Conservation (phyloP, 2,797 vertebrate species). For the Malurus splendens region DNA sequence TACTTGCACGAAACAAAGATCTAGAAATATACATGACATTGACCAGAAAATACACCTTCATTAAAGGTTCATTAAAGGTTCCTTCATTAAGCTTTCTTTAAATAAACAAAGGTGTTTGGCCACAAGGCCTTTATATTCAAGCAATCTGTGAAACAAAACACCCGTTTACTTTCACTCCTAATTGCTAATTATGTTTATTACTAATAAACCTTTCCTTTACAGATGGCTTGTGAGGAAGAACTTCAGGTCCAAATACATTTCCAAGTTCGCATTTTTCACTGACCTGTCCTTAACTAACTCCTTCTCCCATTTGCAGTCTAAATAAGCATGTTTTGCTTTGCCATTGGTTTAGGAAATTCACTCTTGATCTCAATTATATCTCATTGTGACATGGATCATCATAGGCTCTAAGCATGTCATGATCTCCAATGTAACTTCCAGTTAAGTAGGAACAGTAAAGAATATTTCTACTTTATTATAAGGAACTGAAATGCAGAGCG, state of each 20-base stretch:
- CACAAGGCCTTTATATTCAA: background rate
- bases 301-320: background rate
- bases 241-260: constrained; percentile 36
- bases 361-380: background rate
- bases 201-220: constrained; percentile 38
- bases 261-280: background rate
- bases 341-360: background rate
- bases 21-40: background rate
- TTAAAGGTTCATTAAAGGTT: background rate
- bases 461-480: background rate
- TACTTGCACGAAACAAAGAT: background rate
- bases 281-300: constrained; percentile 5
- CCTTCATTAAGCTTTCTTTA: background rate
- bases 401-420: background rate
- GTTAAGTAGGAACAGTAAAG: background rate
- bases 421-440: background rate
- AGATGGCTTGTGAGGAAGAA: constrained; percentile 28
- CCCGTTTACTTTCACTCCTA: background rate
- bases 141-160: constrained; percentile 15
- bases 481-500: rapidly evolving
- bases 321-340: background rate
- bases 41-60: background rate
- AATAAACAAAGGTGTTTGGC: background rate
- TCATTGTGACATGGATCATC: rapidly evolving
- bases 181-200: constrained; percentile 35